A percentile compares a stretch with the other conserved stretches of the same genome.
phyloP scores from a whole-genome alignment of 2,113 vertebrate species.

The Colius striatus region DNA sequence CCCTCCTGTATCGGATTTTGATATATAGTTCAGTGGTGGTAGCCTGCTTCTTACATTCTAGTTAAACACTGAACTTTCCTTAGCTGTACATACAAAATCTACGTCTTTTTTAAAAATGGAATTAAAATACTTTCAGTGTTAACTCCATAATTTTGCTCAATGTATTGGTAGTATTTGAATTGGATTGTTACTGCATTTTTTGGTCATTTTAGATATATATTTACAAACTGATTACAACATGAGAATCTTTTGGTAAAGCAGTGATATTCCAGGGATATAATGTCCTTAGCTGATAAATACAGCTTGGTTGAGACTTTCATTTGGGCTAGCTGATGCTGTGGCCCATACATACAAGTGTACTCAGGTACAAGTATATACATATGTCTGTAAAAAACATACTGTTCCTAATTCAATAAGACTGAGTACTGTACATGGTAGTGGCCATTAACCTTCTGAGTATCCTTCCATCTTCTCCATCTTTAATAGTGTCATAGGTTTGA shows the following conservation, averaged over 20 bases:
- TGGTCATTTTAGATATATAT: background rate
- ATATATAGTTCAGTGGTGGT: background rate
- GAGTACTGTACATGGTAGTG: too few species aligned
- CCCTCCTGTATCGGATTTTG: background rate
- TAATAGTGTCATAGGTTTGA: too few species aligned
- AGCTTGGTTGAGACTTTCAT: background rate
- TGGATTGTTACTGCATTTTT: background rate
- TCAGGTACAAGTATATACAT: background rate
- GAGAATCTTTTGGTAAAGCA: background rate
- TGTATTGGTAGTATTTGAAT: background rate
- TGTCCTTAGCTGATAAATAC: background rate
- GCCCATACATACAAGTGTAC: too few species aligned
- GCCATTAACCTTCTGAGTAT: background rate
- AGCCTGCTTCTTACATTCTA: background rate
- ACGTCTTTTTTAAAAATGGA: background rate
- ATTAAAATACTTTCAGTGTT: background rate
- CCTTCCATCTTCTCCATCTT: background rate
- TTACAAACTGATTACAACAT: background rate
- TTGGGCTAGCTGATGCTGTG: background rate
- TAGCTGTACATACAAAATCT: background rate
- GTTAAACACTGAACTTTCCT: background rate
- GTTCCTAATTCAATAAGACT: background rate
- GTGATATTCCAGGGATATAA: background rate
- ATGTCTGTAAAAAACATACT: background rate
- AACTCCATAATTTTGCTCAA: background rate